phyloP scores from a whole-genome alignment of 2,797 vertebrate species.

The Malurus splendens region DNA sequence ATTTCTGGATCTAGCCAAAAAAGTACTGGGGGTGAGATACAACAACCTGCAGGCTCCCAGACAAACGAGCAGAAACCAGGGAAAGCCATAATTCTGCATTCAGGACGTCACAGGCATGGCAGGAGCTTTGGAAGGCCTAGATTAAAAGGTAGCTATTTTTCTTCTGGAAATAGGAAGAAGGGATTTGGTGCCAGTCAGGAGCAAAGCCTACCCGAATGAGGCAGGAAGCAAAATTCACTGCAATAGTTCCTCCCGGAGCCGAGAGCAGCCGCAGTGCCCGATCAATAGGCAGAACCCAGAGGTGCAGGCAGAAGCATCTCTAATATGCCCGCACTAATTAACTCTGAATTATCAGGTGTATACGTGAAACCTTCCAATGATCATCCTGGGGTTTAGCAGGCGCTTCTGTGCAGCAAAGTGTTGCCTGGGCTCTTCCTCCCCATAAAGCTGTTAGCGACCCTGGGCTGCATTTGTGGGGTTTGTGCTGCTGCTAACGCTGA shows the following conservation, averaged over 20 bases:
- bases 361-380: constrained; percentile 53
- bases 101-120: constrained; percentile 38
- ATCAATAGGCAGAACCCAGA: constrained; percentile 62
- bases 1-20: not conserved
- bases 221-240: constrained; percentile 63
- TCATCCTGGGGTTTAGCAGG: constrained; percentile 40
- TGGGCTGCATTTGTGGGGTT: not conserved
- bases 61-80: constrained; percentile 36
- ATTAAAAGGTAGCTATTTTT: constrained; percentile 43
- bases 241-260: constrained; percentile 52
- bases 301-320: constrained; percentile 48
- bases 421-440: not conserved
- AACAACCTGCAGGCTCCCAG: constrained; percentile 36
- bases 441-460: not conserved
- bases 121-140: constrained; percentile 45
- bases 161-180: constrained; percentile 38
- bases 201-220: constrained; percentile 56
- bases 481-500: not conserved
- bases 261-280: constrained; percentile 20
- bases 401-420: not conserved
- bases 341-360: constrained; percentile 66
- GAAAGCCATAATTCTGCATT: constrained; percentile 38
- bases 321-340: constrained; percentile 62
- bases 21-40: not conserved
- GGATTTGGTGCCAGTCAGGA: constrained; percentile 52